Evolutionary conservation across 2,797 vertebrate species (phyloP), one percentile per base, ranked within the genome.

Genomic region (Sebastes minor): DNA sequence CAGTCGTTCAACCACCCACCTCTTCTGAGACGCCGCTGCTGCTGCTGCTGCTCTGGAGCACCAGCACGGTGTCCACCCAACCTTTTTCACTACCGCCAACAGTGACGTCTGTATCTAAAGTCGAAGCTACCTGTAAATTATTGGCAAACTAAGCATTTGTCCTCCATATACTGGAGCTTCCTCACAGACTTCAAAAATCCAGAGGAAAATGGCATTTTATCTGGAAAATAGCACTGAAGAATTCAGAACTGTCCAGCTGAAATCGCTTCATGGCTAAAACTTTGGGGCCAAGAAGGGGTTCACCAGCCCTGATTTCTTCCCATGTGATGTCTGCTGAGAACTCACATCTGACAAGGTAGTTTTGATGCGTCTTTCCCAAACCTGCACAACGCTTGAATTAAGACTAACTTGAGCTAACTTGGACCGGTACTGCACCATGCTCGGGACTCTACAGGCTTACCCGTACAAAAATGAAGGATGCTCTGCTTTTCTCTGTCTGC

Each of bases 1-100:
- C 89, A 99, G 97, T 85, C 96, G 98, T 74, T 99, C 98, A 10
- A 97, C 97, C 83, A 98, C 98, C 71, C 98, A 99, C 89, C 96
- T 99, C 82, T 94, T 98, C 93, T 99, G 96, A 99, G 59, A 35
- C 2, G n/a, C 38, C 2, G 0, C 59, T 10, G 22, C 61, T 20
- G 0, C 57, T 16, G 22, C 61, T 20, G 18, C 18, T 49, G 46
- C 20, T 5, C 0, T 5, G 20, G 5, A 52, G 57, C 35, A 52
- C 63, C 46, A 33, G 35, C 28, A 22, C 13, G 20, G 6, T 49
- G 14, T 35, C 20, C 1, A 4, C 5, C 42, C 33, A 18, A 46
- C 16, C 42, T 46, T n/a, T 59, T 27, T 57, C 49, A 20, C 53
- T 82, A 42, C 30, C 4, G 7, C 59, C 16, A 27, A 64, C 53